These are phyloP conservation scores for Lophura nycthemera DNA, from an alignment of 2,113 vertebrate species.

Conservation along the genomic window DNA sequence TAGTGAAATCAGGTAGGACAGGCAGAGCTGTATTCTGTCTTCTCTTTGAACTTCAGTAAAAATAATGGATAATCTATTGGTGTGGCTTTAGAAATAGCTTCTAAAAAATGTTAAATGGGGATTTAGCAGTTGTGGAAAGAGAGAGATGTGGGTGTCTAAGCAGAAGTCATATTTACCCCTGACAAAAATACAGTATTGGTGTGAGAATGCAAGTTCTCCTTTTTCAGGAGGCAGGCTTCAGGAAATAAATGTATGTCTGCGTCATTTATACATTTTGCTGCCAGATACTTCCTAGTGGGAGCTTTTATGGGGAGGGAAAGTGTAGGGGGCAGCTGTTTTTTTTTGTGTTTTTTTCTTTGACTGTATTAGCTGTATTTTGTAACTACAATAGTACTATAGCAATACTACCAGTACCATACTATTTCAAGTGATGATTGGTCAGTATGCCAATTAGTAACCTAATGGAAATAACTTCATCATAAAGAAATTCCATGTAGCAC, in stretches of 20 bases:
- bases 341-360: not conserved
- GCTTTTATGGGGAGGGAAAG: not conserved
- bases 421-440: not conserved
- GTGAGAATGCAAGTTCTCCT: not conserved
- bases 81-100: conserved; percentile 56
- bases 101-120: conserved; percentile 60
- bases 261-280: not conserved
- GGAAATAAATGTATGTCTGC: not conserved
- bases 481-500: not conserved
- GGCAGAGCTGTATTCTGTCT: conserved; percentile 34
- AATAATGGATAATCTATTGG: conserved; percentile 70
- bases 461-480: not conserved
- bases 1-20: conserved; percentile 51
- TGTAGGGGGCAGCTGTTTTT: not conserved
- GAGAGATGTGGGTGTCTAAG: not conserved
- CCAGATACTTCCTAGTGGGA: not conserved
- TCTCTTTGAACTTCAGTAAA: conserved; percentile 69
- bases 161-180: conserved; percentile 3
- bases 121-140: conserved; percentile 30
- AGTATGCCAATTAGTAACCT: not conserved
- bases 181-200: not conserved
- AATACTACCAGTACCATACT: not conserved
- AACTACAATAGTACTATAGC: not conserved
- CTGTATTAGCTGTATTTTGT: not conserved
- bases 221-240: not conserved